phyloP scores from a whole-genome alignment of 2,797 vertebrate species.

The Mormyrops boulengeri region DNA sequence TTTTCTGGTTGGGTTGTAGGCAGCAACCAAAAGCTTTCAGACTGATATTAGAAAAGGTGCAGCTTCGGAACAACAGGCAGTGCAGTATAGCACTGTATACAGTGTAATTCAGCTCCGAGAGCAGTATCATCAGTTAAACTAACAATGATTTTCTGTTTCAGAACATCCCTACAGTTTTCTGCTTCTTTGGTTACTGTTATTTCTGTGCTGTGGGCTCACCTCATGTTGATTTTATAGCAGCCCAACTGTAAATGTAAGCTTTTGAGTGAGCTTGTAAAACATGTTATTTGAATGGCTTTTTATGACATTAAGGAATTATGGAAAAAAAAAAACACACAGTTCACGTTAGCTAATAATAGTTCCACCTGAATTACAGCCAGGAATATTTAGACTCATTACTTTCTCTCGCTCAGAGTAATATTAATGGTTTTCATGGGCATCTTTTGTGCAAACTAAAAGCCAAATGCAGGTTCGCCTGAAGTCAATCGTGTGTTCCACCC shows the following conservation, averaged over 20 bases:
- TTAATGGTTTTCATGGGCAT: neutral
- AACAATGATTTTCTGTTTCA: neutral
- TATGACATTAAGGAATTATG: neutral
- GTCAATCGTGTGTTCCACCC: neutral
- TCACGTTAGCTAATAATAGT: neutral
- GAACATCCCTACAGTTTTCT: neutral
- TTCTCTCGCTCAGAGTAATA: neutral
- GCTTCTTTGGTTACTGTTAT: neutral
- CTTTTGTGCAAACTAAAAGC: neutral
- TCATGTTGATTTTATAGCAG: neutral
- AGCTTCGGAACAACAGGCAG: neutral
- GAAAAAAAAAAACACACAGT: neutral
- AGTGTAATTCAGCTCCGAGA: neutral
- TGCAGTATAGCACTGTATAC: neutral
- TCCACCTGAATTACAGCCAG: neutral
- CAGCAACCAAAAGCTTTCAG: neutral
- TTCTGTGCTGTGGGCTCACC: neutral
- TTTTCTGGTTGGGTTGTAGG: neutral
- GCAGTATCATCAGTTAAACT: neutral
- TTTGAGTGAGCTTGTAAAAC: neutral
- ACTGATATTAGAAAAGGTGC: neutral
- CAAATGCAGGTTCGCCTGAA: neutral
- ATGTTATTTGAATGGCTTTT: neutral
- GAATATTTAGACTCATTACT: neutral
- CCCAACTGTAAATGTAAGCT: neutral